These are phyloP conservation scores for Globia sparganii DNA, from an alignment of 2,888 invertebrate species.

Conservation along the genomic window DNA sequence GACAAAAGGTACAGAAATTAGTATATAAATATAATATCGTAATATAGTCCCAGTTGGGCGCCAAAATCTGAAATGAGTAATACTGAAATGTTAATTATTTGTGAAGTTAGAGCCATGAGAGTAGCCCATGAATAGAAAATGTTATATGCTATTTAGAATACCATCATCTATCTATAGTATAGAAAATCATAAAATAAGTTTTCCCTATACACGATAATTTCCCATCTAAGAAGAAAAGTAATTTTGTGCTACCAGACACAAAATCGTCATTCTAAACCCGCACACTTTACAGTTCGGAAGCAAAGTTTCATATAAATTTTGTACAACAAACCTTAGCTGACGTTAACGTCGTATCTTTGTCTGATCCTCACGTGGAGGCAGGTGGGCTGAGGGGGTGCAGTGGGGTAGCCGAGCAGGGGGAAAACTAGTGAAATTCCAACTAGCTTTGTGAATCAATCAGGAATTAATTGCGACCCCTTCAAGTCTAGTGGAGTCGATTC, in stretches of 20 bases:
- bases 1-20: not conserved
- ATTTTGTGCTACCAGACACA: not conserved
- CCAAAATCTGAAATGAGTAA: conserved; percentile 8
- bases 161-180: not conserved
- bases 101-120: not conserved
- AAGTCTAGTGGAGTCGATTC: conserved; percentile 78
- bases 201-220: not conserved
- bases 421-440: conserved; percentile 78
- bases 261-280: conserved; percentile 70
- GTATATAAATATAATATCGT: too few relatives aligned
- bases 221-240: not conserved
- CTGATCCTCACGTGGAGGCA: conserved; percentile 83
- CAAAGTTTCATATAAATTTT: conserved; percentile 88
- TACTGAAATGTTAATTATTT: not conserved
- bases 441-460: conserved; percentile 88
- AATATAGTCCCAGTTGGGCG: conserved; percentile 7
- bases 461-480: conserved; percentile 85
- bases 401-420: conserved; percentile 57
- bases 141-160: not conserved
- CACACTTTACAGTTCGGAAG: conserved; percentile 72
- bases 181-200: not conserved
- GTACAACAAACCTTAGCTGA: conserved; percentile 87
- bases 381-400: conserved; percentile 67
- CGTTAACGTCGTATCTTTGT: conserved; percentile 89
- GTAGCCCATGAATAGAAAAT: not conserved